A percentile compares a stretch with the other conserved stretches of the same genome.
These are phyloP conservation scores for Drosophila watanabei DNA, from an alignment of 1,140 invertebrate species.

Conservation along the genomic window DNA sequence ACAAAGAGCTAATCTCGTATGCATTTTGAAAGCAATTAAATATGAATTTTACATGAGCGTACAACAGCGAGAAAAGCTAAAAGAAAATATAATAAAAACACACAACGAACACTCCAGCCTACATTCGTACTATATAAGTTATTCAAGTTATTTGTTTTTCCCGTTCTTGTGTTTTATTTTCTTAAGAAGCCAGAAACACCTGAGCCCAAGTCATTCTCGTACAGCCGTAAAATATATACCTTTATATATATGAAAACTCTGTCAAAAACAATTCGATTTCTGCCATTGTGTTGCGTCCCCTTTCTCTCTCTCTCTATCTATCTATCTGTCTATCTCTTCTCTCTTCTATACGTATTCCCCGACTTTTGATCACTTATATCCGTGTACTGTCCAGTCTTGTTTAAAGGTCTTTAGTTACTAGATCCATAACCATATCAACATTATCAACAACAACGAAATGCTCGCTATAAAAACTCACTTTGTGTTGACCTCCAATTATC, in stretches of 20 bases:
- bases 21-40: constrained; percentile 70
- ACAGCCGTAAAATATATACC: constrained; percentile 25
- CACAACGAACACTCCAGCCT: constrained; percentile 47
- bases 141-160: constrained; percentile 52
- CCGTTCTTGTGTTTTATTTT: constrained; percentile 10
- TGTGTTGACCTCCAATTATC: constrained; percentile 51
- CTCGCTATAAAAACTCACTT: constrained; percentile 58
- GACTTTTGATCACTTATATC: constrained; percentile 46
- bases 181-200: constrained; percentile 57
- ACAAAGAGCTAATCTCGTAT: constrained; percentile 52
- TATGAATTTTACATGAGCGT: constrained; percentile 67
- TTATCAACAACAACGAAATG: constrained; percentile 44
- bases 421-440: constrained; percentile 27
- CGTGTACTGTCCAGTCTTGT: constrained; percentile 50
- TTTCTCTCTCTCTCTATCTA: constrained; percentile 37
- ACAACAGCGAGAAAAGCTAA: constrained; percentile 29
- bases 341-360: constrained; percentile 34
- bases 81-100: constrained; percentile 26
- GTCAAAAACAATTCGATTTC: constrained; percentile 49
- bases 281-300: constrained; percentile 70
- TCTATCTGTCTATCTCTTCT: constrained; percentile 32
- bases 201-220: constrained; percentile 59
- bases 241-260: constrained; percentile 43
- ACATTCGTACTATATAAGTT: constrained; percentile 54
- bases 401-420: constrained; percentile 44